Conservation (phyloP, 2,888 invertebrate genomes). For the Chaitophorus viminalis region DNA sequence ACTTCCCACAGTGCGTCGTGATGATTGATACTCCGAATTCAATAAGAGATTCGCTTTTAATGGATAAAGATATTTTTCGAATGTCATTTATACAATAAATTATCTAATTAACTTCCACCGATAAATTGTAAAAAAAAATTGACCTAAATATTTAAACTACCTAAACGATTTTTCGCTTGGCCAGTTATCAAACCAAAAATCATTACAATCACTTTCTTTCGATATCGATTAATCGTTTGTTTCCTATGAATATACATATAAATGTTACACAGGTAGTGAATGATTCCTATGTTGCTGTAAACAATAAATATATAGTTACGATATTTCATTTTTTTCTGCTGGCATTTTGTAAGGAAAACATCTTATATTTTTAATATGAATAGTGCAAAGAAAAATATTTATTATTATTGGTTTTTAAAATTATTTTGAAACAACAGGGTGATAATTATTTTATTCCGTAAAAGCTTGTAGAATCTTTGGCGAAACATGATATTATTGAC, state of each 20-base stretch:
- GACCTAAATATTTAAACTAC: constrained; percentile 44
- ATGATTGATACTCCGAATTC: constrained; percentile 1
- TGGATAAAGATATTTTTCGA: background rate
- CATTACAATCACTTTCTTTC: constrained; percentile 38
- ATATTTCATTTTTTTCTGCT: background rate
- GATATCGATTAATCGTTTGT: constrained; percentile 35
- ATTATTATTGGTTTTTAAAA: background rate
- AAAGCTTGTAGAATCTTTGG: too few relatives aligned
- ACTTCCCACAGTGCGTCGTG: too few relatives aligned
- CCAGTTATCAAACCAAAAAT: constrained; percentile 35
- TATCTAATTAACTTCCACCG: background rate
- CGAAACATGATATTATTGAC: too few relatives aligned
- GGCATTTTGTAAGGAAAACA: background rate
- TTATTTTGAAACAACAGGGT: too few relatives aligned
- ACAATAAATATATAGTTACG: background rate
- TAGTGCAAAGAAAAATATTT: background rate
- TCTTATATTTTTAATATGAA: background rate
- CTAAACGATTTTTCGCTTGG: constrained; percentile 41
- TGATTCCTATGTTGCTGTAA: background rate
- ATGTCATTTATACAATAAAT: constrained; percentile 20
- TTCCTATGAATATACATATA: background rate
- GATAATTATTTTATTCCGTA: too few relatives aligned
- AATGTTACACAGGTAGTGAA: background rate
- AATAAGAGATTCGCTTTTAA: background rate
- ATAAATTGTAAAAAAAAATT: constrained; percentile 15